Percentiles rank a stretch among this genome's conserved stretches.
Evolutionary conservation across 2,888 invertebrate genomes (phyloP).

Genomic region (Thecocarcelia acutangulata): DNA sequence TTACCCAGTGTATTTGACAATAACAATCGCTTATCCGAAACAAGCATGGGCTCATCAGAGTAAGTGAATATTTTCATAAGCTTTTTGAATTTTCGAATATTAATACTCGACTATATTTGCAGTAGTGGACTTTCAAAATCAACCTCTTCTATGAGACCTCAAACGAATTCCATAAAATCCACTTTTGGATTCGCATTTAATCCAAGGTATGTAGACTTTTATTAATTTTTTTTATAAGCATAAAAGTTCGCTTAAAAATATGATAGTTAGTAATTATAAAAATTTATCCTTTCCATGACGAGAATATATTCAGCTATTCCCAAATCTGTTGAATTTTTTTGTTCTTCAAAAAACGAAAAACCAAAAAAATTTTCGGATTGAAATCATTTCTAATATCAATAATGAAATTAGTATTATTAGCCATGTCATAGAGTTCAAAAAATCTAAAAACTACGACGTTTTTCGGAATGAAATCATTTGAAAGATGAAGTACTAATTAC

Average conservation of each 20-base stretch:
- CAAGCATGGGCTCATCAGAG: constrained; percentile 84
- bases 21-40: constrained; percentile 83
- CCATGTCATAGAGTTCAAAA: too few species aligned
- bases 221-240: background rate
- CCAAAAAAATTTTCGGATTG: too few species aligned
- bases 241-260: background rate
- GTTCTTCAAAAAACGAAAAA: too few species aligned
- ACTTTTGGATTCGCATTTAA: constrained; percentile 80
- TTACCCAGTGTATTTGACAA: constrained; percentile 80
- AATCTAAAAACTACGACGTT: too few species aligned
- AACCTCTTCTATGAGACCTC: constrained; percentile 78
- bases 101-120: constrained; percentile 60
- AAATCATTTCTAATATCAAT: too few species aligned
- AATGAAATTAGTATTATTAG: too few species aligned
- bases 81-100: background rate
- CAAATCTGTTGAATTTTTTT: too few species aligned
- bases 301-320: too few species aligned
- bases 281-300: too few species aligned
- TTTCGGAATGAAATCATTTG: too few species aligned
- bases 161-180: constrained; percentile 81
- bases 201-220: constrained; percentile 63
- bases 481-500: too few species aligned
- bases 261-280: too few species aligned
- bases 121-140: constrained; percentile 81
- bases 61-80: constrained; percentile 80